These are phyloP conservation scores for Melanotaenia parkinsoni DNA, from an alignment of 2,797 vertebrate species.

Conservation along the genomic window DNA sequence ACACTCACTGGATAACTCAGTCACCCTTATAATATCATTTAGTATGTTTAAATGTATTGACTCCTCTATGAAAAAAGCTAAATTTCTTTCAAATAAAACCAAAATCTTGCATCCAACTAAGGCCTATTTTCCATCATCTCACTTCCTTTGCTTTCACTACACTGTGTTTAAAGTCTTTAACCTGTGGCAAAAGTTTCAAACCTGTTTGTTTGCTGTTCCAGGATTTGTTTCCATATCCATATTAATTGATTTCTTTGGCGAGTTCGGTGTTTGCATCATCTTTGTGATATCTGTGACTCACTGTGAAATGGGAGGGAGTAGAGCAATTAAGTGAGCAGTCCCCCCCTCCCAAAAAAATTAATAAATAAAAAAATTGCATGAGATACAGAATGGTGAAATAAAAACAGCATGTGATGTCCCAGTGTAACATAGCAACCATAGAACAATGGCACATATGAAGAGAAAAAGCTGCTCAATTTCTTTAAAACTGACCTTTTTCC, in stretches of 20 bases:
- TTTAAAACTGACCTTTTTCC: constrained; percentile 24
- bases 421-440: constrained; percentile 50
- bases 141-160: neutral
- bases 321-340: constrained; percentile 1
- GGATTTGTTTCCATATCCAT: constrained; percentile 19
- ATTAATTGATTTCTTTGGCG: constrained; percentile 19
- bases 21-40: neutral
- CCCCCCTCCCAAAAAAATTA: neutral
- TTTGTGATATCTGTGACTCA: constrained; percentile 24
- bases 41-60: neutral
- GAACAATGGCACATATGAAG: constrained; percentile 18
- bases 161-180: neutral
- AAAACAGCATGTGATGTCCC: constrained; percentile 45
- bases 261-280: constrained; percentile 35
- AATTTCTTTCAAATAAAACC: neutral
- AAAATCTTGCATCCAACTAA: neutral
- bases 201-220: constrained; percentile 29
- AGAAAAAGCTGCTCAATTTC: neutral
- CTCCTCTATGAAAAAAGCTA: neutral
- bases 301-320: constrained; percentile 12
- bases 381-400: constrained; percentile 28
- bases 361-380: constrained; percentile 3
- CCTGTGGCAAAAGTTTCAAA: constrained; percentile 11
- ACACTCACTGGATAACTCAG: neutral
- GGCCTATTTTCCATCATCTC: neutral